Base-by-base conservation (phyloP, 2,113 vertebrate genomes). In the Meriones unguiculatus region DNA sequence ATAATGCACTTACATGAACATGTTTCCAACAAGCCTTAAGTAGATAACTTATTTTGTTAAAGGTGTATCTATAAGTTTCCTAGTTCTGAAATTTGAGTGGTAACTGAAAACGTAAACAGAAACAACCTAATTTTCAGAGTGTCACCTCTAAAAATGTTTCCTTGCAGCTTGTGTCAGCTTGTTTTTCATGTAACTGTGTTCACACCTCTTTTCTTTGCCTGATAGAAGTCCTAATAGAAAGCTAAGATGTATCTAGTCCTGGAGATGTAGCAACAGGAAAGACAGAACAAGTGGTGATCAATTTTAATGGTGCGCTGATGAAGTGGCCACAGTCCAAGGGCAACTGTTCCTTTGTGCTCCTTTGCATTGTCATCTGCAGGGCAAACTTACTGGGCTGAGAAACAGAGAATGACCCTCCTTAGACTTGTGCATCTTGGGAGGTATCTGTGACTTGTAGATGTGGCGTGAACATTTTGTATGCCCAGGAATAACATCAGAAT, bases 11-110 rank as follows among this genome's bases (percentile, higher is more conserved):
- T n/a, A 35, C 67, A 28, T 76, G 35, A 94, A 54, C 24, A 2
- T 82, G 28, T 95, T 97, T 95, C 59, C 28, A 3, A 54, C 77
- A 13, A 11, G 30, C 64, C 54, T 94, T 22, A 94, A 94, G 50
- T 70, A 73, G 90, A 82, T 82, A 75, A 77, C 2, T 57, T 12
- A 38, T 75, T 67, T 95, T n/a, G 30, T 87, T 32, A 13, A 90
- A 8, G n/a, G 73, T 20, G 9, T 18, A 32, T 50, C 54, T 84
- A 73, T 28, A 94, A 1, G 69, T 78, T 88, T 80, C 88, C 62
- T 76, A 96, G 73, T 91, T 89, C 3, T 30, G 89, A n/a, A 88
- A 41, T 62, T 92, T 6, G 22, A 52, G 11, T 62, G 28, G 12
- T 35, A 35, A 46, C 54, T 22, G 84, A 72, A 86, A 46, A 35